These are phyloP conservation scores for Erpornis zantholeuca DNA, from an alignment of 2,113 vertebrate genomes.

Conservation along the genomic window DNA sequence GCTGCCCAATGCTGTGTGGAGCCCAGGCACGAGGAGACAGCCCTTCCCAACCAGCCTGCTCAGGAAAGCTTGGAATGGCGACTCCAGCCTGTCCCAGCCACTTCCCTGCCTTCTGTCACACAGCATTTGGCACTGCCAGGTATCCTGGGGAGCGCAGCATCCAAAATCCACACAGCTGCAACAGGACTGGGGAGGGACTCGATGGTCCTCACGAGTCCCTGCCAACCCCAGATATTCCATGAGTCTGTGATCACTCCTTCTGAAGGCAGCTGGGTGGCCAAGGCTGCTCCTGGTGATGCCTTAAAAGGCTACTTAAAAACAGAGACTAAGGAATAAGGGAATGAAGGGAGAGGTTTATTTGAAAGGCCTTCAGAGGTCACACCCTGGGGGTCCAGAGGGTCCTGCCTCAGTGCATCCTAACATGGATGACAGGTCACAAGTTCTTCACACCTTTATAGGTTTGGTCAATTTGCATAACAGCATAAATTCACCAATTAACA, in stretches of 20 bases:
- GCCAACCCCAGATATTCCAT: not conserved
- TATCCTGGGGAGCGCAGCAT: fast-evolving
- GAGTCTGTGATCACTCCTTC: not conserved
- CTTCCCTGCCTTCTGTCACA: not conserved
- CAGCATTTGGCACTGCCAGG: not conserved
- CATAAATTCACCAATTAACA: too few relatives aligned
- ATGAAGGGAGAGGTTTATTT: too few relatives aligned
- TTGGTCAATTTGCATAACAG: too few relatives aligned
- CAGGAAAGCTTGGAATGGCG: not conserved
- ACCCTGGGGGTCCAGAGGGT: too few relatives aligned
- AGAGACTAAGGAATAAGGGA: too few relatives aligned
- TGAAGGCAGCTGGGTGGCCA: not conserved
- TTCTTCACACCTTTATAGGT: too few relatives aligned
- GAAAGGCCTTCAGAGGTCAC: too few relatives aligned
- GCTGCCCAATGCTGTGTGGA: not conserved
- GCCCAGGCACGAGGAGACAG: fast-evolving
- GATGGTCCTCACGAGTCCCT: fast-evolving
- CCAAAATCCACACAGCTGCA: not conserved
- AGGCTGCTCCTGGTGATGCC: not conserved
- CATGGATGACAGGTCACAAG: too few relatives aligned
- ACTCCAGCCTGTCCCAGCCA: not conserved
- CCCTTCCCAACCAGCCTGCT: not conserved
- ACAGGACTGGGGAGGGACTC: not conserved
- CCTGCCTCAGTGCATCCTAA: too few relatives aligned
- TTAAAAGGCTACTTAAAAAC: too few relatives aligned